Evolutionary conservation across 2,888 invertebrate genomes (phyloP), one percentile per base, ranked within the genome.

Genomic region (Melanostoma scalare): DNA sequence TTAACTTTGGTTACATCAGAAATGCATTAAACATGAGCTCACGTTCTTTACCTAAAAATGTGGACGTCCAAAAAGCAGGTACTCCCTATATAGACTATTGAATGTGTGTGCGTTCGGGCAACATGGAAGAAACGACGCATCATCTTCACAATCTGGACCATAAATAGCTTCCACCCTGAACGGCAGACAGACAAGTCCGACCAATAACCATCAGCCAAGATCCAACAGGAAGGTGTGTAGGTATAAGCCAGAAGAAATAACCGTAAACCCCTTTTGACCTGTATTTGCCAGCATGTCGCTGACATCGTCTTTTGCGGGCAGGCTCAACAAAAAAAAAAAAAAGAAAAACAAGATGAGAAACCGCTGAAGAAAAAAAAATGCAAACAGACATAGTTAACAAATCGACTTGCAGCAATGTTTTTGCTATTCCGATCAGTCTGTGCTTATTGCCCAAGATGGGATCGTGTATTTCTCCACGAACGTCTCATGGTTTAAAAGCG

Each of bases 251-350:
- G 67, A 69, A 71, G 61, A 71, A 71, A 79, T 79, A 84, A 84
- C 84, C 74, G 84, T 84, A 79, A 84, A 75, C 74, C 79, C 84
- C 79, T 84, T 79, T 84, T 84, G 84, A 84, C 84, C 84, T 55
- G 84, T 65, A 79, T 84, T 67, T 65, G 53, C 52, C 74, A 69
- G 48, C 74, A 50, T 79, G 78, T 63, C 38, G 63, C 6, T 63
- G 50, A 30, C 38, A 50, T 38, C 30, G 9, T 52, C 3, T 4
- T 50, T 55, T 67, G 52, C 50, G 56, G 50, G 60, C 58, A 58
- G 44, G 53, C 20, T 61, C 40, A 31, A 44, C 53, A 20, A 33
- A 38, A 8, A 42, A 33, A 38, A 8, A 42, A 6, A 6, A 9
- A 42, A 42, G 50, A 40, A 6, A 10, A 44, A 56, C 42, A 71